Base-by-base conservation (phyloP, 2,113 vertebrate genomes). In the Alexandromys fortis region DNA sequence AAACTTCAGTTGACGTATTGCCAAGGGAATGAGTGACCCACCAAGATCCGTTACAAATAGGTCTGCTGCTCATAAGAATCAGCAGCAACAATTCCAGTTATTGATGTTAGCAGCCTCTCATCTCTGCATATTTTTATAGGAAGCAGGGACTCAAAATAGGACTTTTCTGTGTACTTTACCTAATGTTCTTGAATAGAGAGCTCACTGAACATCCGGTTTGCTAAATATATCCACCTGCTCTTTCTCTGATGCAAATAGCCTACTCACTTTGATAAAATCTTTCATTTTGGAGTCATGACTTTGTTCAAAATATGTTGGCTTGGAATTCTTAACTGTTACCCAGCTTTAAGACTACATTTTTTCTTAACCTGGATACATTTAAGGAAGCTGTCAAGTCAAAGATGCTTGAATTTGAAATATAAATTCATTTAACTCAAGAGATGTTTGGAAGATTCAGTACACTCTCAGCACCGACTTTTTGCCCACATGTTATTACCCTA, bases 201-300 rank as follows among this genome's bases (percentile, higher is more conserved):
- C 96, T 45, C 92, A 65, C 63, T 55, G 9, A 49, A 61, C 14
- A 94, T 97, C 86, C n/a, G 11, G 52, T 95, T 93, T 81, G 93
- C 42, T 97, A 95, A 86, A 19, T 91, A 95, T 70, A 96, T 94
- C 94, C 0, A 2, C 7, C 17, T 5, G 0, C 70, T 96, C 90
- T 96, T 87, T 97, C 58, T 47, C 86, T 35, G 68, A 97, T 93
- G 75, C 28, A 94, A 98, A 91, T 16, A 96, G 88, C 92, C 26
- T 97, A 45, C 35, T 78, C 77, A 82, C 89, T 97, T 95, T 70
- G 92, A 97, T 98, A 97, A 68, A 94, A 86, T 33, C 65, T n/a
- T 89, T 96, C 83, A 96, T 17, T 65, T 94, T 89, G 2, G 90
- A 90, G 96, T 96, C 97, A 78, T 94, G 83, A 78, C 1, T 98